phyloP scores from a whole-genome alignment of 2,797 vertebrate species.

The Sternotherus odoratus region DNA sequence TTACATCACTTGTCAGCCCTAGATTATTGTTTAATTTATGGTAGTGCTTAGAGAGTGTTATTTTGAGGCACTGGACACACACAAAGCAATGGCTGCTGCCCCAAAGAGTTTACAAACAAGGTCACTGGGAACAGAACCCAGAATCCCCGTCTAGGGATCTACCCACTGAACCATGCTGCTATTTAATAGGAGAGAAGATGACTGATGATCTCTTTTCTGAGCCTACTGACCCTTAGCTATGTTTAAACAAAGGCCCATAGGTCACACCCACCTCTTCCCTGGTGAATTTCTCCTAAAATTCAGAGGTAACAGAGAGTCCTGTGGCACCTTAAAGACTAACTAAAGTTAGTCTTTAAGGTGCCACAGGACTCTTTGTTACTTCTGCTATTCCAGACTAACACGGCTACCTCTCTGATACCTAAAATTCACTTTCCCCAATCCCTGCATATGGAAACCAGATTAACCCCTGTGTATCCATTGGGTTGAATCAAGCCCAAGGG shows the following conservation, averaged over 20 bases:
- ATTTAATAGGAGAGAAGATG: background rate
- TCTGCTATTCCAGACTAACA: no score
- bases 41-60: rapidly evolving
- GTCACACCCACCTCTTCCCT: background rate
- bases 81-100: background rate
- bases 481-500: background rate
- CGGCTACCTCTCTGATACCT: no score
- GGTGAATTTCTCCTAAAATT: no score
- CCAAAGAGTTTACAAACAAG: background rate
- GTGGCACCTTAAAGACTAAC: no score
- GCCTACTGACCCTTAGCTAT: background rate
- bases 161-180: background rate
- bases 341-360: no score
- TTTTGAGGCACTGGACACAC: background rate
- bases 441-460: background rate
- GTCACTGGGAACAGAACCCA: background rate
- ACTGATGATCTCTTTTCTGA: background rate
- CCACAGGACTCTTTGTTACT: no score
- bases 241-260: background rate
- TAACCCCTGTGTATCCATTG: background rate
- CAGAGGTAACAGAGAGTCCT: no score
- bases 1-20: no score
- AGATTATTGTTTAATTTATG: no score
- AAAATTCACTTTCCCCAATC: background rate
- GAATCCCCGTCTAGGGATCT: background rate